Evolutionary conservation across 2,888 invertebrate genomes (phyloP), one percentile per base, ranked within the genome.

Genomic region (Cyclophora albipunctata): DNA sequence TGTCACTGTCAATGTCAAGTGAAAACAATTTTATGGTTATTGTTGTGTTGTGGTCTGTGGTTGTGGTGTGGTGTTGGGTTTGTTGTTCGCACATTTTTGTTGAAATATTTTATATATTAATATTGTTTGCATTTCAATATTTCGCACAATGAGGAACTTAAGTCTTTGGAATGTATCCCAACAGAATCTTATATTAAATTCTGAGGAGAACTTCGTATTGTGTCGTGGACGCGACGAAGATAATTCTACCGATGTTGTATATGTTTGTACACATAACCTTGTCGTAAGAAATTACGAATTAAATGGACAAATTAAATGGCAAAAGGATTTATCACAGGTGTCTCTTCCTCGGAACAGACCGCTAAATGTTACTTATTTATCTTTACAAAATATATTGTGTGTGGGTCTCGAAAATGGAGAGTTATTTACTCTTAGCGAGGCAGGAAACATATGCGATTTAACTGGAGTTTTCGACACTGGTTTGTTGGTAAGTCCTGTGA

Each of bases 291-390:
- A 75, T 61, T 78, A 74, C 57, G 66, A 72, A 69, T 67, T 71
- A 56, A 64, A 68, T 57, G 80, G 80, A 50, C 64, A 71, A 54
- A 57, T 66, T 43, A 76, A 69, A 34, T 87, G 87, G 86, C 66
- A 54, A 40, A 80, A 69, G 58, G 74, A 83, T 60, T 59, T 88
- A 4, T 67, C 70, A 3, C 63, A 70, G 35, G 47, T 72, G 46
- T 60, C 84, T 33, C 69, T 89, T 73, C 51, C 82, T 66, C 56
- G 90, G 81, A 86, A 83, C 81, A 62, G 84, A 78, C 82, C 84
- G 41, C 63, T 89, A n/a, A 81, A 82, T 57, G 61, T 86, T 20
- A 75, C 82, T 3, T 84, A 73, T 57, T 65, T 89, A 34, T 67
- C 81, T 2, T 67, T 88, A 6, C 67, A 78, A 3, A 76, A 82